These are phyloP conservation scores for Callimorpha dominula DNA, from an alignment of 2,888 invertebrate genomes.

Conservation along the genomic window DNA sequence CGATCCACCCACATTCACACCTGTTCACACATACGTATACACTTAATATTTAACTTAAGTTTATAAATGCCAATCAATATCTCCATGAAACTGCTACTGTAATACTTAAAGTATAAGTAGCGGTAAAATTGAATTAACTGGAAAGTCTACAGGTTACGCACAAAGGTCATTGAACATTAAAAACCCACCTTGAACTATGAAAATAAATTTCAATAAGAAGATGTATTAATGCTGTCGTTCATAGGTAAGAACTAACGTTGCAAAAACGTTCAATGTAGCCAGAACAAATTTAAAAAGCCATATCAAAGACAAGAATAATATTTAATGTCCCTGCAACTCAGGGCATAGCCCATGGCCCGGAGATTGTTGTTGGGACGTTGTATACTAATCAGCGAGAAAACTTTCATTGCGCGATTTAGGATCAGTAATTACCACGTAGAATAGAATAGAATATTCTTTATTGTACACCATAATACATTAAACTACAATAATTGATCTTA, in stretches of 20 bases:
- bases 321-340: too few relatives aligned
- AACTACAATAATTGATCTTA: too few relatives aligned
- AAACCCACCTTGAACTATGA: conserved; percentile 2
- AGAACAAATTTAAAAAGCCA: background rate
- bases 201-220: conserved; percentile 5
- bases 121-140: conserved; percentile 8
- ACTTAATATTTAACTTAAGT: conserved; percentile 13
- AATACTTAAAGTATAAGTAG: conserved; percentile 22
- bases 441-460: too few relatives aligned
- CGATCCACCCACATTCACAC: conserved; percentile 19
- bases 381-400: background rate
- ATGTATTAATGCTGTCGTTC: background rate
- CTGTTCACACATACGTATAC: background rate
- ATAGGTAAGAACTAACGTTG: background rate
- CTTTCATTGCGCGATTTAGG: background rate
- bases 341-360: too few relatives aligned
- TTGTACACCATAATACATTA: too few relatives aligned
- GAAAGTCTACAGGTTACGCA: conserved; percentile 4
- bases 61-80: conserved; percentile 28
- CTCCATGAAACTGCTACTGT: conserved; percentile 19
- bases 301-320: too few relatives aligned
- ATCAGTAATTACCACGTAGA: too few relatives aligned
- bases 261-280: background rate
- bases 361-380: background rate
- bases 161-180: conserved; percentile 11